A percentile compares a stretch with the other conserved stretches of the same genome.
Evolutionary conservation across 2,888 invertebrate species (phyloP).

Genomic region (Crocallis elinguaria): DNA sequence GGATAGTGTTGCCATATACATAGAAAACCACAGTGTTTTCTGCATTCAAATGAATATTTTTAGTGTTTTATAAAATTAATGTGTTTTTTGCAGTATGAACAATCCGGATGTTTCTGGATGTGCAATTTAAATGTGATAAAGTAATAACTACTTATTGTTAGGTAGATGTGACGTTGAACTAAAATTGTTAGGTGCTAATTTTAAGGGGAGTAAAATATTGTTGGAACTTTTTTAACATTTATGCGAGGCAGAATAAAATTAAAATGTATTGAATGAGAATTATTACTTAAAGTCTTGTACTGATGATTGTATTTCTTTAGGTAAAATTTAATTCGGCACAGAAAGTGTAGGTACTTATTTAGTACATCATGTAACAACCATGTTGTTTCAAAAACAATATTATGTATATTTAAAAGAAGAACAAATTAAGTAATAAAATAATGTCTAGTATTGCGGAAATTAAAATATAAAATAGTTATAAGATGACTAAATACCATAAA

Average conservation of each 20-base stretch:
- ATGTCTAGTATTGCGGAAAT: slow-evolving; percentile 16
- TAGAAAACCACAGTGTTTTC: slow-evolving; percentile 52
- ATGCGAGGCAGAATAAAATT: slow-evolving; percentile 33
- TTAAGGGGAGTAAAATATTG: slow-evolving; percentile 33
- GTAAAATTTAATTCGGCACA: slow-evolving; percentile 40
- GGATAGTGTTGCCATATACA: slow-evolving; percentile 65
- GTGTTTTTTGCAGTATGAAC: slow-evolving; percentile 44
- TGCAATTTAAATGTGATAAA: slow-evolving; percentile 82
- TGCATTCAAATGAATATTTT: slow-evolving; percentile 57
- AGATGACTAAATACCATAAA: slow-evolving; percentile 22
- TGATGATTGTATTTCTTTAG: slow-evolving; percentile 39
- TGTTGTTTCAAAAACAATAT: slow-evolving; percentile 63
- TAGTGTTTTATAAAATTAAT: slow-evolving; percentile 40
- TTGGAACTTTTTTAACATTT: slow-evolving; percentile 35
- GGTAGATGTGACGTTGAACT: slow-evolving; percentile 59
- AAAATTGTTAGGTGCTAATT: slow-evolving; percentile 72
- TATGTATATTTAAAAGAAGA: slow-evolving; percentile 14
- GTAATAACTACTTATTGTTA: slow-evolving; percentile 49
- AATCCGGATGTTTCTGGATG: slow-evolving; percentile 64
- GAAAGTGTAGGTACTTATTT: slow-evolving; percentile 70
- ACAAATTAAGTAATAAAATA: slow-evolving; percentile 20
- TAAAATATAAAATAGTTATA: slow-evolving; percentile 23
- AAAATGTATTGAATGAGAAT: slow-evolving; percentile 40
- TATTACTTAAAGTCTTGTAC: slow-evolving; percentile 39
- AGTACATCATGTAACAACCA: slow-evolving; percentile 80